Percentiles rank a stretch among this genome's conserved stretches.
These are phyloP conservation scores for Polydesmus complanatus DNA, from an alignment of 2,888 invertebrate species.

Conservation along the genomic window DNA sequence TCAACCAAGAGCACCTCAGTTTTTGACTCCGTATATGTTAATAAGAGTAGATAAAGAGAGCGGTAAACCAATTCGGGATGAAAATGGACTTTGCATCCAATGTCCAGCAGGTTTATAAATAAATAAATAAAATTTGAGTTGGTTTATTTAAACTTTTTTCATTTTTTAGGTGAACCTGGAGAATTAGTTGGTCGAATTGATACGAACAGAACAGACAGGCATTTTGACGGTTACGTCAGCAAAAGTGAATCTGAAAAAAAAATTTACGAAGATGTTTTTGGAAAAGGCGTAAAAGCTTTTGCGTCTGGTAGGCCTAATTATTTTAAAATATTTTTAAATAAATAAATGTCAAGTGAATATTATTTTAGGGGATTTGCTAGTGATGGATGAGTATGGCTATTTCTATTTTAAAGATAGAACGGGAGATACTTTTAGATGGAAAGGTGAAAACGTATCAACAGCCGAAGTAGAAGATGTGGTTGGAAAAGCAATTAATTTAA, in stretches of 20 bases:
- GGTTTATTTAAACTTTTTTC: neutral
- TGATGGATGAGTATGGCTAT: constrained; percentile 83
- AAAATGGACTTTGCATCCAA: constrained; percentile 65
- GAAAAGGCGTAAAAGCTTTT: constrained; percentile 80
- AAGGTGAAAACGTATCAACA: constrained; percentile 97
- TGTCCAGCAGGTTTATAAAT: constrained; percentile 64
- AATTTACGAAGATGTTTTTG: constrained; percentile 72
- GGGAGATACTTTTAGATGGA: constrained; percentile 94
- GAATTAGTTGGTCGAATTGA: constrained; percentile 93
- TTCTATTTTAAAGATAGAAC: constrained; percentile 88
- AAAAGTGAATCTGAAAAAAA: constrained; percentile 82
- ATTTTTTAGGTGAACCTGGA: constrained; percentile 76
- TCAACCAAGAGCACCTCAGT: constrained; percentile 72
- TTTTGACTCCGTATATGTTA: constrained; percentile 82
- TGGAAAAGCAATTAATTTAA: constrained; percentile 62
- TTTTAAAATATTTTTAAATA: neutral
- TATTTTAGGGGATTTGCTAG: constrained; percentile 55
- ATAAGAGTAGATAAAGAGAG: constrained; percentile 76
- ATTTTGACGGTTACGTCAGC: constrained; percentile 81
- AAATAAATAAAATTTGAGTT: too few species aligned
- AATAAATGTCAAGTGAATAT: too few species aligned
- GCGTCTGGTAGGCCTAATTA: constrained; percentile 50
- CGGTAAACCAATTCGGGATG: constrained; percentile 66
- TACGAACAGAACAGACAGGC: constrained; percentile 70
- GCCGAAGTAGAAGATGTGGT: constrained; percentile 90